phyloP scores from a whole-genome alignment of 2,113 vertebrate species.

The Chaetops frenatus region DNA sequence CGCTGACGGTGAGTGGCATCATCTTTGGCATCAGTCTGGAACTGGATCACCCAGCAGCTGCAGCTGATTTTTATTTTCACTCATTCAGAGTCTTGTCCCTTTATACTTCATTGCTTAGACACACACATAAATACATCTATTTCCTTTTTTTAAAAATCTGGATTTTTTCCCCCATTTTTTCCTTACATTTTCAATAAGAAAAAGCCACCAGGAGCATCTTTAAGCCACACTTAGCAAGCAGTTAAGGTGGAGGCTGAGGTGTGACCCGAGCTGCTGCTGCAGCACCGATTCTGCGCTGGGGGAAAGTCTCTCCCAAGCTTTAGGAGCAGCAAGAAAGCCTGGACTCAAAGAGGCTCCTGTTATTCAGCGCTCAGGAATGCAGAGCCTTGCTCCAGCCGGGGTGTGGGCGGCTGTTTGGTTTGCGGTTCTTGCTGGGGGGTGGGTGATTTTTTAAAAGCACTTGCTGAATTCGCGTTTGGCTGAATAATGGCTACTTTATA shows the following conservation, averaged over 20 bases:
- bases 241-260: accelerated
- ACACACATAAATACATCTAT: accelerated
- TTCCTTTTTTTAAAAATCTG: neutral
- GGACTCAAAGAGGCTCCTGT: neutral
- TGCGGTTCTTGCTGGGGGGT: slow-evolving; percentile 71
- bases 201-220: neutral
- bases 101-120: neutral
- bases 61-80: neutral
- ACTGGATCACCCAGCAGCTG: neutral
- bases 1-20: neutral
- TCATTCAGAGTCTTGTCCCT: neutral
- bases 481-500: slow-evolving; percentile 72
- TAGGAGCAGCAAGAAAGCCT: neutral
- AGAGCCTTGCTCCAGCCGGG: slow-evolving; percentile 56
- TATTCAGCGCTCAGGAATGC: slow-evolving; percentile 76
- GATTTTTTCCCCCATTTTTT: accelerated
- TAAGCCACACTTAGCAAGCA: accelerated
- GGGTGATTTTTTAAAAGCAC: slow-evolving; percentile 63
- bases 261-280: neutral
- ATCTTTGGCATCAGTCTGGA: neutral
- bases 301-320: neutral
- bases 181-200: neutral
- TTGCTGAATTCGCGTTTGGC: slow-evolving; percentile 72
- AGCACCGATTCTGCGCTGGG: neutral
- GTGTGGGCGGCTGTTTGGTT: slow-evolving; percentile 76